Evolutionary conservation across 1,140 invertebrate genomes (phyloP).

Genomic region (Zaprionus capensis): DNA sequence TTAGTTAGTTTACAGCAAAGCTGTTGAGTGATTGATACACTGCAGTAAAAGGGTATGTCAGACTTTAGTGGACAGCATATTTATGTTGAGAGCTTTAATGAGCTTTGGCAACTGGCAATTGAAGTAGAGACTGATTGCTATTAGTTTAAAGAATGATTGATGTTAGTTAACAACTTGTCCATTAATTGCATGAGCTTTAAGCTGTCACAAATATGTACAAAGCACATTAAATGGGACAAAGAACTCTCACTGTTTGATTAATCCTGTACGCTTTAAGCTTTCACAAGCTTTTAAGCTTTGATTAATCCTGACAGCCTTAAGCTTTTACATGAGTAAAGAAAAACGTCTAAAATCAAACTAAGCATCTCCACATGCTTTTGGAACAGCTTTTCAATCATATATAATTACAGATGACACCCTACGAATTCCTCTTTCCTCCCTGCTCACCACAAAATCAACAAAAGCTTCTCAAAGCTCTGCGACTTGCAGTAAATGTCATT

Average conservation of each 20-base stretch:
- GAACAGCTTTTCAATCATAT: not conserved
- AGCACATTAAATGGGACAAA: not conserved
- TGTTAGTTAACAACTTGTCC: no score
- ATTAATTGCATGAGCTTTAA: not conserved
- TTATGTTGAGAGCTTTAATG: not conserved
- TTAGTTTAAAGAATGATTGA: no score
- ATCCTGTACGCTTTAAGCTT: no score
- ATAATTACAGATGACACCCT: not conserved
- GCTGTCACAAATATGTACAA: not conserved
- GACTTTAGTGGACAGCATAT: not conserved
- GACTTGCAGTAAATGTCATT: constrained; percentile 19
- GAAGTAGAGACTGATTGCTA: no score
- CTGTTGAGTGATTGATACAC: not conserved
- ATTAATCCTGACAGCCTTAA: no score
- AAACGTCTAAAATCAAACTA: no score
- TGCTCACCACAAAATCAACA: not conserved
- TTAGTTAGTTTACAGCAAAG: not conserved
- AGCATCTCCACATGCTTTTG: not conserved
- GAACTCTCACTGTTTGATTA: no score
- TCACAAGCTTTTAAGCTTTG: no score
- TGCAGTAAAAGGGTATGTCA: not conserved
- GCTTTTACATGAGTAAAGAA: no score
- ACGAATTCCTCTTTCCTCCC: not conserved
- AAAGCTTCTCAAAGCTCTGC: not conserved
- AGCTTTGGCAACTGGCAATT: not conserved